Evolutionary conservation across 2,888 invertebrate genomes (phyloP).

Genomic region (Drosophila birchii): DNA sequence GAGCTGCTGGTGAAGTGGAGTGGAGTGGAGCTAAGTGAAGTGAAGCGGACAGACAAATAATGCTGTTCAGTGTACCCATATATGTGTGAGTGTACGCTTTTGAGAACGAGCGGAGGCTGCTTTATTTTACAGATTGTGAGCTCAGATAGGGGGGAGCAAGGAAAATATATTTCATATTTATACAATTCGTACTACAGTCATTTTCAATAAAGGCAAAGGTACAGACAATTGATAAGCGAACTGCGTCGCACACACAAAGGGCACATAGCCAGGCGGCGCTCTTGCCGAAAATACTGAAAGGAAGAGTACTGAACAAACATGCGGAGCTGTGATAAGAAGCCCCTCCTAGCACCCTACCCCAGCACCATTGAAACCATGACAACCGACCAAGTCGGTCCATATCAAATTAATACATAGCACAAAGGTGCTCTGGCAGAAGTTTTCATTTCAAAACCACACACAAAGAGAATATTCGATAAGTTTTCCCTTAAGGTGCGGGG

Average conservation of each 20-base stretch:
- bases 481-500: neutral
- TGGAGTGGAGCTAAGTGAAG: slow-evolving; percentile 31
- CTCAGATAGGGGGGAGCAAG: slow-evolving; percentile 47
- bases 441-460: slow-evolving; percentile 18
- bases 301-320: slow-evolving; percentile 6
- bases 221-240: slow-evolving; percentile 60
- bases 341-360: neutral
- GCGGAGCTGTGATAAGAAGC: slow-evolving; percentile 32
- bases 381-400: slow-evolving; percentile 11
- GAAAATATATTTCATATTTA: slow-evolving; percentile 26
- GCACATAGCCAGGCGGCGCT: neutral
- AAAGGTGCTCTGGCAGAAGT: slow-evolving; percentile 19
- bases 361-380: slow-evolving; percentile 17
- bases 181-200: slow-evolving; percentile 28
- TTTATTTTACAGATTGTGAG: slow-evolving; percentile 57
- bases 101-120: slow-evolving; percentile 20
- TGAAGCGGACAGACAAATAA: slow-evolving; percentile 29
- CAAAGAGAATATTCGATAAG: slow-evolving; percentile 24
- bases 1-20: slow-evolving; percentile 2
- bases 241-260: slow-evolving; percentile 40
- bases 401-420: slow-evolving; percentile 24
- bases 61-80: slow-evolving; percentile 11
- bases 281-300: slow-evolving; percentile 8
- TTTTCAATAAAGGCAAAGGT: slow-evolving; percentile 42
- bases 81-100: neutral